phyloP scores from a whole-genome alignment of 1,140 invertebrate species.

The Eumaeus atala region DNA sequence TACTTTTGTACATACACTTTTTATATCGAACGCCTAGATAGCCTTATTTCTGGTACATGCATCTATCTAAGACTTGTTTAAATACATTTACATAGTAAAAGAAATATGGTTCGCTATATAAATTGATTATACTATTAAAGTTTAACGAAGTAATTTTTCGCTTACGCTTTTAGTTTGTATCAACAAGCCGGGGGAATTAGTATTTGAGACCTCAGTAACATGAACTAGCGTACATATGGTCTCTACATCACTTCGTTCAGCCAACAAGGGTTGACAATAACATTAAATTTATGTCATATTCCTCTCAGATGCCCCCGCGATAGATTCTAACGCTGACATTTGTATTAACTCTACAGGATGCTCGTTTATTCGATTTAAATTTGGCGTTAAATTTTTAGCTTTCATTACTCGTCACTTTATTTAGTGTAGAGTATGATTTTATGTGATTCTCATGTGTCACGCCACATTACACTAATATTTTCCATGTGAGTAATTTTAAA shows the following conservation, averaged over 20 bases:
- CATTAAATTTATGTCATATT: slow-evolving; percentile 71
- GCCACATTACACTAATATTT: too few relatives aligned
- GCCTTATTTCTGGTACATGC: too few relatives aligned
- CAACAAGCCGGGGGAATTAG: slow-evolving; percentile 47
- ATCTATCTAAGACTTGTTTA: too few relatives aligned
- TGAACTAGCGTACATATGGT: slow-evolving; percentile 63
- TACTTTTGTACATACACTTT: too few relatives aligned
- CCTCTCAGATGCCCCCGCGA: slow-evolving; percentile 45
- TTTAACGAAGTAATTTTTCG: slow-evolving; percentile 2
- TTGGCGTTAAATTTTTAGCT: not conserved
- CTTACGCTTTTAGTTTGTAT: slow-evolving; percentile 26
- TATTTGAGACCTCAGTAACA: slow-evolving; percentile 52
- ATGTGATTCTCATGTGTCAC: not conserved
- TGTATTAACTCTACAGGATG: slow-evolving; percentile 54
- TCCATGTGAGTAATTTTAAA: too few relatives aligned
- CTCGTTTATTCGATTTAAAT: slow-evolving; percentile 29
- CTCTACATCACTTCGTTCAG: slow-evolving; percentile 60
- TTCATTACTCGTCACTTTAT: not conserved
- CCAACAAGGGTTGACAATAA: slow-evolving; percentile 59
- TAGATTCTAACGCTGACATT: slow-evolving; percentile 58
- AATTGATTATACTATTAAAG: too few relatives aligned
- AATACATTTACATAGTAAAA: too few relatives aligned
- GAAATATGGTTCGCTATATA: too few relatives aligned
- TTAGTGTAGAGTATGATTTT: too few relatives aligned
- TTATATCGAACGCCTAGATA: too few relatives aligned